These are phyloP conservation scores for Euzophera pinguis DNA, from an alignment of 2,888 invertebrate species.

Conservation along the genomic window DNA sequence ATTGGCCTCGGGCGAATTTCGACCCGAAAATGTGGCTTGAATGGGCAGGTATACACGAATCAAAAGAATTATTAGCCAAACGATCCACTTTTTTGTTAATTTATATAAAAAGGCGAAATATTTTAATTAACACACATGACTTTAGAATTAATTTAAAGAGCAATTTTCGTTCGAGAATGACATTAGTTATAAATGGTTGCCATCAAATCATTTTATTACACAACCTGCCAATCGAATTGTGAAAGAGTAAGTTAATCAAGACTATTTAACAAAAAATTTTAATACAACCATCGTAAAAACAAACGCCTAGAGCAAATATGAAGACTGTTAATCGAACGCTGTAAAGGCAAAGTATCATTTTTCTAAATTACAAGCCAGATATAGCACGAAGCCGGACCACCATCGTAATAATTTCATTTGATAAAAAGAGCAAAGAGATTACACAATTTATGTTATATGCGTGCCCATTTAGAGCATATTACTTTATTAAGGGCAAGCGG, in stretches of 20 bases:
- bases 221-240: neutral
- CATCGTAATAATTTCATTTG: conserved; percentile 69
- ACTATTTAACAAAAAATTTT: conserved; percentile 22
- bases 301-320: conserved; percentile 58
- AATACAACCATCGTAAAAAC: conserved; percentile 31
- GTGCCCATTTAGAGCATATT: conserved; percentile 76
- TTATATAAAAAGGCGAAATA: neutral
- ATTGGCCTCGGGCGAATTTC: conserved; percentile 35
- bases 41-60: conserved; percentile 34
- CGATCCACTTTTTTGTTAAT: conserved; percentile 3
- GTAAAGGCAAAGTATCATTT: conserved; percentile 55
- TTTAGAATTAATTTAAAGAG: neutral
- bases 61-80: conserved; percentile 41
- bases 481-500: conserved; percentile 74
- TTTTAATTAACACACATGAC: neutral
- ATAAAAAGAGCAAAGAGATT: conserved; percentile 68
- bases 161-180: neutral
- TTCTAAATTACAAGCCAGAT: conserved; percentile 68
- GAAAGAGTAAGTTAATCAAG: conserved; percentile 18
- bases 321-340: conserved; percentile 53
- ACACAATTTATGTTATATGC: conserved; percentile 75
- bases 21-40: conserved; percentile 24
- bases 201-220: neutral
- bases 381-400: conserved; percentile 65
- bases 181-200: neutral